A percentile compares a stretch with the other conserved stretches of the same genome.
phyloP scores from a whole-genome alignment of 1,140 invertebrate genomes.

The Oryctes rhinoceros region DNA sequence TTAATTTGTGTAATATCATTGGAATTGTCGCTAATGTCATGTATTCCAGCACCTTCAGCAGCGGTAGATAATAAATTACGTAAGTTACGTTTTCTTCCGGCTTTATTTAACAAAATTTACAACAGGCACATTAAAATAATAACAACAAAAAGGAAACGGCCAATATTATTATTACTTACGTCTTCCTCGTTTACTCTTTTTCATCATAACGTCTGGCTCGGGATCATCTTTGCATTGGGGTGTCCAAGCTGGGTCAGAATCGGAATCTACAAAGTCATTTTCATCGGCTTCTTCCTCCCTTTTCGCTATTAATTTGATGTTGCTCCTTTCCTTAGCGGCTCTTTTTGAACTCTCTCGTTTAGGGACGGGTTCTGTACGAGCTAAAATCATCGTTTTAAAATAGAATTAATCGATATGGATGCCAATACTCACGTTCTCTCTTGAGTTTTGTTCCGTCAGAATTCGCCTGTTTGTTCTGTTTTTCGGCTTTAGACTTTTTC shows the following conservation, averaged over 20 bases:
- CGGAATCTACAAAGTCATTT: constrained; percentile 69
- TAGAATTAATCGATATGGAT: background rate
- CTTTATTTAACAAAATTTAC: constrained; percentile 21
- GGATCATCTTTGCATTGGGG: constrained; percentile 67
- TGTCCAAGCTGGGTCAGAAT: constrained; percentile 78
- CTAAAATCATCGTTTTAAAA: background rate
- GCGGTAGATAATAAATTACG: constrained; percentile 61
- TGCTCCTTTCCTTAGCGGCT: constrained; percentile 72
- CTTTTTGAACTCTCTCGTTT: constrained; percentile 70
- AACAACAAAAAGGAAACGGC: background rate
- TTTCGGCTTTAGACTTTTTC: constrained; percentile 47
- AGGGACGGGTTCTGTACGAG: constrained; percentile 57
- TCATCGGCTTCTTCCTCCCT: constrained; percentile 64
- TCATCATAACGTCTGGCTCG: constrained; percentile 49
- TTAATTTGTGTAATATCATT: constrained; percentile 45
- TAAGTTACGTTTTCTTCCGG: constrained; percentile 42
- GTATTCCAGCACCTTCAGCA: constrained; percentile 64
- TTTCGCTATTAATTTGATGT: constrained; percentile 62
- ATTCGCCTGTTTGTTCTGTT: constrained; percentile 44
- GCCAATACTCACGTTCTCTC: background rate
- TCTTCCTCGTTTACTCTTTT: background rate
- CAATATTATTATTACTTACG: background rate
- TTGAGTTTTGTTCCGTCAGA: background rate
- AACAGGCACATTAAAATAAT: background rate
- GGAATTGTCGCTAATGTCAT: constrained; percentile 47